Evolutionary conservation across 2,888 invertebrate genomes (phyloP).

Genomic region (Brenthis ino): DNA sequence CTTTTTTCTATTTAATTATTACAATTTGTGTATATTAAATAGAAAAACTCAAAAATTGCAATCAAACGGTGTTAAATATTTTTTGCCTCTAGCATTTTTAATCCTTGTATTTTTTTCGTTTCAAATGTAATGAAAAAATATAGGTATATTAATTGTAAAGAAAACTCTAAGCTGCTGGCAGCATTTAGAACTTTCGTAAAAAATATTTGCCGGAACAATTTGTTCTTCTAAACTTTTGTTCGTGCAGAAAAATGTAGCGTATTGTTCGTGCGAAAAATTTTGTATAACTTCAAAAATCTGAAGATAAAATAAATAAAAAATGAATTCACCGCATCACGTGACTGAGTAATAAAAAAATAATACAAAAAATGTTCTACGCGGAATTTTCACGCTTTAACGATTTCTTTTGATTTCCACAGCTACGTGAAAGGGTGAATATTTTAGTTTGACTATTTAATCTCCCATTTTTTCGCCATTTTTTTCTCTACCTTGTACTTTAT

Average conservation of each 20-base stretch:
- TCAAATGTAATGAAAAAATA: no score
- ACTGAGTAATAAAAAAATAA: not conserved
- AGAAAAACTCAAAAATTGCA: no score
- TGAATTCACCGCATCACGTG: not conserved
- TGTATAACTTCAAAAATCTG: not conserved
- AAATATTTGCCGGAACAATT: slow-evolving; percentile 2
- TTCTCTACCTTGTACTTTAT: slow-evolving; percentile 15
- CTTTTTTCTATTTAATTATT: no score
- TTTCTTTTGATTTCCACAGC: slow-evolving; percentile 23
- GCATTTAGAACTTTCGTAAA: no score
- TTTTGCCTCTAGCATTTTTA: no score
- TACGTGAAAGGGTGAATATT: slow-evolving; percentile 25
- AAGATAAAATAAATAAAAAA: not conserved
- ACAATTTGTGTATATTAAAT: no score
- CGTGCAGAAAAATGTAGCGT: slow-evolving; percentile 2
- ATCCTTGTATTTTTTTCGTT: no score
- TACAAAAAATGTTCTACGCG: not conserved
- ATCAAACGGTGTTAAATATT: no score
- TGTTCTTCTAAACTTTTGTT: slow-evolving; percentile 4
- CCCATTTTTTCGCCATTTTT: not conserved
- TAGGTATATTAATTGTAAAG: no score
- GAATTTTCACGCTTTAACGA: not conserved
- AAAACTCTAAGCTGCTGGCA: no score
- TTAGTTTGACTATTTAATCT: slow-evolving; percentile 23
- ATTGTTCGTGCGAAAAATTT: not conserved